Evolutionary conservation across 2,797 vertebrate genomes (phyloP).

Genomic region (Intellagama lesueurii): DNA sequence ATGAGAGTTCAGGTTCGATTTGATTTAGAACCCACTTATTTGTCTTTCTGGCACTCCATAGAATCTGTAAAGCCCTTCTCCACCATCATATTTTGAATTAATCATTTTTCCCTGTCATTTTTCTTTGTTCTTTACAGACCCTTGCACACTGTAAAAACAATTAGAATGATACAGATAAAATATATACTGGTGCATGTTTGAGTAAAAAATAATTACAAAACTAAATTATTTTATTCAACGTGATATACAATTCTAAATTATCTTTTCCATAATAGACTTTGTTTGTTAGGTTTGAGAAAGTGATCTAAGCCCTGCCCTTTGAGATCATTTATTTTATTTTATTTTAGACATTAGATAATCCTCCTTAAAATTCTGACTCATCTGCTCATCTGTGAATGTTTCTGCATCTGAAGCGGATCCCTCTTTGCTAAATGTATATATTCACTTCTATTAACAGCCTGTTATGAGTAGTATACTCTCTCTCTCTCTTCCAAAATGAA

Average conservation of each 20-base stretch:
- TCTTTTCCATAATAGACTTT: not conserved
- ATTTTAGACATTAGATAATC: not conserved
- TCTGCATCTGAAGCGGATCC: not conserved
- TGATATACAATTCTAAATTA: not conserved
- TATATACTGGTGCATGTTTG: too few species aligned
- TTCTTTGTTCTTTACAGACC: too few species aligned
- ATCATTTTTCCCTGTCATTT: too few species aligned
- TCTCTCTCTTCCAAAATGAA: not conserved
- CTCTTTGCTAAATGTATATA: not conserved
- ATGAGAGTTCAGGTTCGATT: too few species aligned
- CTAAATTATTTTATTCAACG: not conserved
- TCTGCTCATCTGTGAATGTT: not conserved
- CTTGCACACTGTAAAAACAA: too few species aligned
- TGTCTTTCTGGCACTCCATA: too few species aligned
- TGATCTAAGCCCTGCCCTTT: not conserved
- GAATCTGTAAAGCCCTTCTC: too few species aligned
- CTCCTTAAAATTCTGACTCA: not conserved
- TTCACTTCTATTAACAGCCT: not conserved
- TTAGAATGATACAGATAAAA: too few species aligned
- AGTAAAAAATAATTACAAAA: too few species aligned
- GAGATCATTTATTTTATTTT: not conserved
- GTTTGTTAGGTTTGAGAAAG: not conserved
- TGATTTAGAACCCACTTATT: too few species aligned
- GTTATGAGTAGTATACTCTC: not conserved
- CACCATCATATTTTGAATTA: too few species aligned